Percentiles rank a stretch among this genome's conserved stretches.
Evolutionary conservation across 2,113 vertebrate species (phyloP).

Genomic region (Edolisoma coerulescens): DNA sequence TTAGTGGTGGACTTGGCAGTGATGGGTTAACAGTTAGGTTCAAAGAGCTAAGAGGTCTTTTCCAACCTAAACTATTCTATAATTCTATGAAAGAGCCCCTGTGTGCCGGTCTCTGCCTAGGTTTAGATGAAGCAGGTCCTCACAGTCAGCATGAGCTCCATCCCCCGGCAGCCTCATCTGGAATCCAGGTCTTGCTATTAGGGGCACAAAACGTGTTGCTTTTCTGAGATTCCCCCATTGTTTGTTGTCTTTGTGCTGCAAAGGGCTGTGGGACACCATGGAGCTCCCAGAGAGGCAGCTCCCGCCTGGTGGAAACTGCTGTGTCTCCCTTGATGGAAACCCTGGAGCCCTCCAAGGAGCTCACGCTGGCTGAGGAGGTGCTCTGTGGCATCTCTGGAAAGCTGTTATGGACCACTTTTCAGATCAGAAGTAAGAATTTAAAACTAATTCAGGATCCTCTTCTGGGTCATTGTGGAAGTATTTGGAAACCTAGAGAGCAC

Average conservation of each 20-base stretch:
- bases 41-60: neutral
- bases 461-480: neutral
- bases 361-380: accelerated
- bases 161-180: neutral
- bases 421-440: neutral
- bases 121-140: neutral
- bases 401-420: neutral
- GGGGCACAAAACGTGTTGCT: neutral
- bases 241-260: neutral
- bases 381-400: neutral
- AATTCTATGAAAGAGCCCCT: neutral
- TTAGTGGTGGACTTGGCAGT: neutral
- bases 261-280: neutral
- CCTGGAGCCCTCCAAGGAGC: neutral
- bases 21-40: neutral
- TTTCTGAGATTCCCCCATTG: neutral
- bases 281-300: neutral
- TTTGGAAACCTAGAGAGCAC: neutral
- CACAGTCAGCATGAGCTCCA: neutral
- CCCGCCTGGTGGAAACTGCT: neutral
- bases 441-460: neutral
- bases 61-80: neutral
- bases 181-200: neutral
- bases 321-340: neutral
- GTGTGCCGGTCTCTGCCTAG: neutral